Evolutionary conservation across 2,888 invertebrate species (phyloP), one percentile per base, ranked within the genome.

Genomic region (Amblyjoppa proteus): DNA sequence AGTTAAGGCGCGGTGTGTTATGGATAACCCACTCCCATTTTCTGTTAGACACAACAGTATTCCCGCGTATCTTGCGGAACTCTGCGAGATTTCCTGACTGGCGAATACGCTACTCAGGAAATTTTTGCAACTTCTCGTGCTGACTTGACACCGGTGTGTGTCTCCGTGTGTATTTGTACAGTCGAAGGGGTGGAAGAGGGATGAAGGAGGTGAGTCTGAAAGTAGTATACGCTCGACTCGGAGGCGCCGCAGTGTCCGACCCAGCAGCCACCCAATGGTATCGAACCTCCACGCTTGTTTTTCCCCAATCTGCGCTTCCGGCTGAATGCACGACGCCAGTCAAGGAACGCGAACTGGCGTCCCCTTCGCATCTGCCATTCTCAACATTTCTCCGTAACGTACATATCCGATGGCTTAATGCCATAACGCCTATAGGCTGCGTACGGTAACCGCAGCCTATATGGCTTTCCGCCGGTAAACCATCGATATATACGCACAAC

Each of bases 251-350:
- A 38, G 25, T 61, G 70, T 45, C 61, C 69, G 11, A 77, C 16
- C 11, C 70, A 49, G 51, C 38, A 71, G 64, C 70, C 58, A 71
- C 28, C 71, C 70, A 79, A 25, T 31, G 20, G n/a, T 38, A 61
- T 51, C 76, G 25, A 66, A 51, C 51, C 61, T 71, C 71, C 69
- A 13, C 45, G 58, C 71, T 79, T 71, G 71, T 70, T 79, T 79
- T 79, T 79, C 79, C 61, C 31, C 70, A 71, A 79, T 79, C 70
- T 79, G 71, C 34, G 64, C 70, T 61, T 25, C n/a, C 38, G 31
- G 49, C 20, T 41, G 41, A 41, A 58, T 31, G 25, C 45, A 45
- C 45, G 78, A 70, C 69, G 78, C 45, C 58, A 53, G 51, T n/a
- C n/a, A n/a, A n/a, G 69, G 69, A 68, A 51, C 34, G 76, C 66